These are phyloP conservation scores for Alligator mississippiensis DNA, from an alignment of 2,113 vertebrate species.

Conservation along the genomic window DNA sequence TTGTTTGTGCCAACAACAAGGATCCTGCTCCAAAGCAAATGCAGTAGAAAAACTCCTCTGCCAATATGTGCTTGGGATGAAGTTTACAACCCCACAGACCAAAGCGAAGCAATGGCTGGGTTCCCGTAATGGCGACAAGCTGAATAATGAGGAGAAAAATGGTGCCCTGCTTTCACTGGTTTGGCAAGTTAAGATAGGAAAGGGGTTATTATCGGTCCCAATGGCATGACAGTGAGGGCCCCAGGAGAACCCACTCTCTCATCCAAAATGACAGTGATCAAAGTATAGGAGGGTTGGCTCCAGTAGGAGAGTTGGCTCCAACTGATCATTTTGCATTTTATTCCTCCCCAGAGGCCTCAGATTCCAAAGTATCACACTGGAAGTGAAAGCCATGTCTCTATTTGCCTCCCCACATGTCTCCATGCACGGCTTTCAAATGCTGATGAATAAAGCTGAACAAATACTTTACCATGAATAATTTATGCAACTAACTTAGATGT, in stretches of 20 bases:
- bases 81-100: accelerated
- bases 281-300: neutral
- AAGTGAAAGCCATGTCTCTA: slow-evolving; percentile 6
- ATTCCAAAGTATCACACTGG: neutral
- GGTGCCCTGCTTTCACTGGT: accelerated
- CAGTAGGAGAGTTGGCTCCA: too few species aligned
- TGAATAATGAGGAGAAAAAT: neutral
- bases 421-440: slow-evolving; percentile 31
- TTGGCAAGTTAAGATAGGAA: neutral
- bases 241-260: neutral
- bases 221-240: accelerated
- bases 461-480: slow-evolving; percentile 70
- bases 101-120: neutral
- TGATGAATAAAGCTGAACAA: slow-evolving; percentile 62
- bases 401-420: neutral
- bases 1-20: neutral
- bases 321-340: neutral
- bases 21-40: neutral
- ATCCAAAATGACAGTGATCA: neutral
- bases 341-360: neutral
- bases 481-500: slow-evolving; percentile 60
- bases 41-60: accelerated
- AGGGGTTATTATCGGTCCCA: neutral
- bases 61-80: neutral
- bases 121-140: neutral